A percentile compares a stretch with the other conserved stretches of the same genome.
Conservation (phyloP, 2,113 vertebrate species). For the Piprites chloris region DNA sequence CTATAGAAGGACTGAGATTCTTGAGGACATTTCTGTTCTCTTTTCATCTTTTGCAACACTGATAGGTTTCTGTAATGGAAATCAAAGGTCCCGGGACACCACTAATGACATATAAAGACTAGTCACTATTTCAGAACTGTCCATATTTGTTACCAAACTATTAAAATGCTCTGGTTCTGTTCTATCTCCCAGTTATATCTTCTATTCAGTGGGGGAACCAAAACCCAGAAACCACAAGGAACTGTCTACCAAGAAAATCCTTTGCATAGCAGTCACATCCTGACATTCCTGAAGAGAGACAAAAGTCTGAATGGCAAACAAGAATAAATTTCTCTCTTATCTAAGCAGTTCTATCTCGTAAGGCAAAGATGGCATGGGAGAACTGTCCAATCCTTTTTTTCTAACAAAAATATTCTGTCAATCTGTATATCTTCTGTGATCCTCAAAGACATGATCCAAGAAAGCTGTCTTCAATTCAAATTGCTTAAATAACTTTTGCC, state of each 20-base stretch:
- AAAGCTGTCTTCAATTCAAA: background rate
- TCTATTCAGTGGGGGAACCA: background rate
- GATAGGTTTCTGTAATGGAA: background rate
- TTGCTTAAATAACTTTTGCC: background rate
- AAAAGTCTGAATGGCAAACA: background rate
- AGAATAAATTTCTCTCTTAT: background rate
- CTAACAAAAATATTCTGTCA: background rate
- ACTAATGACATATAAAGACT: background rate
- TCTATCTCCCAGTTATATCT: background rate
- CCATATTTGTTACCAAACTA: background rate
- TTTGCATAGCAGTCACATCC: background rate
- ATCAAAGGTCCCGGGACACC: background rate
- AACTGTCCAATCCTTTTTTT: background rate
- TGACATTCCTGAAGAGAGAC: background rate
- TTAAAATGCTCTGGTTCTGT: background rate
- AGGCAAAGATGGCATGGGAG: background rate
- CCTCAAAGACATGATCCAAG: background rate
- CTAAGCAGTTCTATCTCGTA: background rate
- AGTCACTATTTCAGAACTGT: background rate
- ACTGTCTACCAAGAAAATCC: background rate
- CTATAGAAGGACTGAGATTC: background rate
- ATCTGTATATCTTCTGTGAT: background rate
- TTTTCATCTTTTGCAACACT: background rate
- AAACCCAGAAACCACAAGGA: background rate
- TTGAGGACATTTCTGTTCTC: background rate